Evolutionary conservation across 1,140 invertebrate genomes (phyloP).

Genomic region (Brachionus rotundiformis): DNA sequence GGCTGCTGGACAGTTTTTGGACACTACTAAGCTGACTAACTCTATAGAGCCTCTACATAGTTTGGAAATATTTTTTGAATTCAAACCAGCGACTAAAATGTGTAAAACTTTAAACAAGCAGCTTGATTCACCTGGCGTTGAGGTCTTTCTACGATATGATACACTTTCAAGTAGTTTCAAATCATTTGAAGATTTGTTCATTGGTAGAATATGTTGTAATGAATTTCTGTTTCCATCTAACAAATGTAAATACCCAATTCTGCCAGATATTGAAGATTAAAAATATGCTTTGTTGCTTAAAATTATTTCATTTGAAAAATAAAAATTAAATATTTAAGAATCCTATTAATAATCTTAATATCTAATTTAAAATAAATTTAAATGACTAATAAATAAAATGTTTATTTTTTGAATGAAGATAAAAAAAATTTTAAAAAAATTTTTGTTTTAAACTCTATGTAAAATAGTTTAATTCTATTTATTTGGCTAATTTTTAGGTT

Average conservation of each 20-base stretch:
- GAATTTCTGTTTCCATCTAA: constrained; percentile 35
- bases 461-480: too few species aligned
- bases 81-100: neutral
- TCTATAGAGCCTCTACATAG: neutral
- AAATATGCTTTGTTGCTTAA: too few species aligned
- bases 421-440: too few species aligned
- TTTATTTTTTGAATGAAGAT: too few species aligned
- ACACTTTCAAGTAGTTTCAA: neutral
- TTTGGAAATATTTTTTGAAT: constrained; percentile 40
- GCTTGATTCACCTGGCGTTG: neutral
- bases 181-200: constrained; percentile 7
- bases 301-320: too few species aligned
- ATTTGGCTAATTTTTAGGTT: too few species aligned
- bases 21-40: neutral
- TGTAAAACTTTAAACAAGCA: neutral
- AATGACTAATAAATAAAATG: too few species aligned
- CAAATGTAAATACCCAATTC: neutral
- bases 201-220: constrained; percentile 43
- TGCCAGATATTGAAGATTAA: constrained; percentile 22
- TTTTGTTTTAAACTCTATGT: too few species aligned
- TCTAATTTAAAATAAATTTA: too few species aligned
- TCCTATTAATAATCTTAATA: too few species aligned
- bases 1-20: neutral
- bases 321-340: too few species aligned
- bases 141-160: neutral